phyloP scores from a whole-genome alignment of 1,140 invertebrate species.

The Drosophila fuyamai region DNA sequence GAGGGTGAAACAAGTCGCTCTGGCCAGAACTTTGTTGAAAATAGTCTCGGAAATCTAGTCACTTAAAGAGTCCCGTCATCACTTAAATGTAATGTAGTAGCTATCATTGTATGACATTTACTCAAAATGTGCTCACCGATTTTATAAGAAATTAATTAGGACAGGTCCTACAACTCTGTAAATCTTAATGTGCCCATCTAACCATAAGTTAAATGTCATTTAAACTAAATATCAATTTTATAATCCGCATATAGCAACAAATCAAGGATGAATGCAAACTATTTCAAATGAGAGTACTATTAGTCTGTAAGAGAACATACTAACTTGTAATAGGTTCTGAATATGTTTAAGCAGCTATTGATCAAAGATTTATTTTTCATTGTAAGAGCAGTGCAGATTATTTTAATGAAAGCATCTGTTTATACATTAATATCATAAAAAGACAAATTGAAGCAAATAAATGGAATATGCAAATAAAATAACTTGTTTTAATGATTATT shows the following conservation, averaged over 20 bases:
- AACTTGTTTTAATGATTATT: neutral
- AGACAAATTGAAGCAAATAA: conserved; percentile 17
- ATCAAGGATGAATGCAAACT: conserved; percentile 35
- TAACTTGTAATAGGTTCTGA: conserved; percentile 42
- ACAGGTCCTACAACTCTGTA: conserved; percentile 28
- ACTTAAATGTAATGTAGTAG: conserved; percentile 14
- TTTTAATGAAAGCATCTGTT: conserved; percentile 13
- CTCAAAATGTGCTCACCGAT: conserved; percentile 75
- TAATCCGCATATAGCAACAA: conserved; percentile 38
- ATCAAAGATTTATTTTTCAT: conserved; percentile 28
- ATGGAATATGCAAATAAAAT: conserved; percentile 3
- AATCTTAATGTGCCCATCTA: conserved; percentile 34
- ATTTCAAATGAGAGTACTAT: conserved; percentile 40
- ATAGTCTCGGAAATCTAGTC: conserved; percentile 43
- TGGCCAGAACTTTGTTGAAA: neutral
- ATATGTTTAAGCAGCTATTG: conserved; percentile 12
- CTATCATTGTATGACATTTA: conserved; percentile 43
- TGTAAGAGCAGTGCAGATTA: neutral
- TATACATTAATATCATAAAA: conserved; percentile 34
- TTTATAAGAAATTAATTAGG: conserved; percentile 56
- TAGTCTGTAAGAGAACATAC: conserved; percentile 43
- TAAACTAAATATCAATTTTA: conserved; percentile 26
- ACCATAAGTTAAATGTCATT: conserved; percentile 17
- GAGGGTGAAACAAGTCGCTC: conserved; percentile 1
- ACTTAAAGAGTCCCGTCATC: conserved; percentile 8